Evolutionary conservation across 2,888 invertebrate genomes (phyloP).

Genomic region (Zygothrica quintamaculata): DNA sequence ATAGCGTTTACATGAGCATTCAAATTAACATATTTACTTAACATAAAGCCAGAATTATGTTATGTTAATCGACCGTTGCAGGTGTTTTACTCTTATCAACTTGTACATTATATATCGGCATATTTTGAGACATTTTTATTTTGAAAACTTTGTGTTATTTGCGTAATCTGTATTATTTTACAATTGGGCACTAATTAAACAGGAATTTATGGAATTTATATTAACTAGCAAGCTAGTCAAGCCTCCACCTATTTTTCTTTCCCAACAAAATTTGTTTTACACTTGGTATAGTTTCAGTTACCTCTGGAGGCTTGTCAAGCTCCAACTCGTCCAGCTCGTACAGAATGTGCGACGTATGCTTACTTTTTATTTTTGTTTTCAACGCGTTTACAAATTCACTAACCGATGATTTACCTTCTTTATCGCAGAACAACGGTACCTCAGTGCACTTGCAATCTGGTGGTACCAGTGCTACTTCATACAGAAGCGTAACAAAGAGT

Average conservation of each 20-base stretch:
- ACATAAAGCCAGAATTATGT: too few species aligned
- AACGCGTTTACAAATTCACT: slow-evolving; percentile 32
- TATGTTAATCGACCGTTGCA: too few species aligned
- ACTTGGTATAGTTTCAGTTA: background rate
- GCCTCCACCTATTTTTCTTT: background rate
- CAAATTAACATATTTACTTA: too few species aligned
- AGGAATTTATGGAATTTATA: too few species aligned
- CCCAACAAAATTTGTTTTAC: slow-evolving; percentile 21
- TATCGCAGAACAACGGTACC: slow-evolving; percentile 32
- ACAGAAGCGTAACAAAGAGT: slow-evolving; percentile 35
- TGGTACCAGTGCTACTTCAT: slow-evolving; percentile 36
- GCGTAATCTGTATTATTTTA: too few species aligned
- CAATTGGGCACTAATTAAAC: too few species aligned
- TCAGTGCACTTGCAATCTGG: slow-evolving; percentile 48
- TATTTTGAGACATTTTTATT: too few species aligned
- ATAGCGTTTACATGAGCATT: too few species aligned
- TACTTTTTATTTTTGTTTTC: background rate
- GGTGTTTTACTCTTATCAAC: too few species aligned
- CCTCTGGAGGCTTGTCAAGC: background rate
- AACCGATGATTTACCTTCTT: slow-evolving; percentile 17
- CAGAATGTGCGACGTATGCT: slow-evolving; percentile 20
- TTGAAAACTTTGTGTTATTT: too few species aligned
- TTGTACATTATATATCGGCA: too few species aligned
- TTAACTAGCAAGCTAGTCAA: too few species aligned
- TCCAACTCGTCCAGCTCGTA: slow-evolving; percentile 35